Evolutionary conservation across 2,113 vertebrate genomes (phyloP), one percentile per base, ranked within the genome.

Genomic region (Ctenodactylus gundi): DNA sequence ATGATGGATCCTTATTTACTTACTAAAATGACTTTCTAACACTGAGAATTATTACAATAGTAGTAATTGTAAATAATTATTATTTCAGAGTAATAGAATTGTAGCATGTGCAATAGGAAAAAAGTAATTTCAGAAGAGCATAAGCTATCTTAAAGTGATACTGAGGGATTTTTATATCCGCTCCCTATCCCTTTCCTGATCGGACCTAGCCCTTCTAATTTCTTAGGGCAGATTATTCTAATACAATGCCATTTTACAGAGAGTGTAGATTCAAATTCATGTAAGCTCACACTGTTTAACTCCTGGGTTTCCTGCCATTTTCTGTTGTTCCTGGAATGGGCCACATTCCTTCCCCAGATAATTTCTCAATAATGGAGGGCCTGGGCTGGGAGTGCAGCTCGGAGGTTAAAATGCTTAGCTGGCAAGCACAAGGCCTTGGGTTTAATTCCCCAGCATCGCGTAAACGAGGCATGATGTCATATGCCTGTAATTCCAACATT

Each of bases 11-110:
- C 39, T 64, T 95, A 65, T 60, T 94, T 70, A 70, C 49, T 88
- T 78, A 86, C 31, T 81, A 92, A 91, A 94, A 87, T 84, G 75
- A 62, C 65, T 51, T 88, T 87, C 44, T 87, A 87, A 87, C 77
- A 64, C 53, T 51, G 53, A 91, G 31, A 84, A 80, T 44, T 75
- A 72, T 7, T 84, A 15, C 44, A 88, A 94, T 67, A 81, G 17
- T 53, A 29, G 44, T 11, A n/a, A 18, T 34, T 29, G 7, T 55
- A 70, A 70, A 58, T 58, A 58, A 84, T 58, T 31, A 44, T 58
- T 72, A 49, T 76, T 94, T 94, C 60, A 75, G n/a, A 46, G 21
- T 31, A 95, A 77, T 36, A 89, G 58, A 95, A 72, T 15, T 27
- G 4, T 39, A 77, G 6, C 18, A 46, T 34, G 6, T 88, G 1